These are phyloP conservation scores for Lampris megalopsis DNA, from an alignment of 2,113 vertebrate genomes.

Conservation along the genomic window DNA sequence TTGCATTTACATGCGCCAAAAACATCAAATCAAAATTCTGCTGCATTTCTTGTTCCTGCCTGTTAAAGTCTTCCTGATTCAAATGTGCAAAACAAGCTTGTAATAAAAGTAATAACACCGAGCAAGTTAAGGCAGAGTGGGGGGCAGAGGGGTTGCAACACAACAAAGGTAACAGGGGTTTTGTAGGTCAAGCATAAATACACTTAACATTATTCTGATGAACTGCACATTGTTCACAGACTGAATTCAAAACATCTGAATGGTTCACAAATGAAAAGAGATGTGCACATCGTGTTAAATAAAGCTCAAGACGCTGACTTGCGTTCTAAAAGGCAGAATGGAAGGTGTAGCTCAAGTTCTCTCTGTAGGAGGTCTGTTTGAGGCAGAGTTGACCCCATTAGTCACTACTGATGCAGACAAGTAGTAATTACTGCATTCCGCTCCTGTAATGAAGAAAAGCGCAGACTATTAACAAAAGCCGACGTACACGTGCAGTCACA, in stretches of 20 bases:
- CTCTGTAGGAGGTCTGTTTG: slow-evolving; percentile 45
- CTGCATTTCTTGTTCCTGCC: neutral
- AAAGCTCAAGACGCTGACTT: slow-evolving; percentile 6
- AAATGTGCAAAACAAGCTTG: neutral
- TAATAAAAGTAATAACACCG: neutral
- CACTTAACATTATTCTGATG: slow-evolving; percentile 14
- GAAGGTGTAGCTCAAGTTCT: slow-evolving; percentile 28
- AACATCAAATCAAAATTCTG: neutral
- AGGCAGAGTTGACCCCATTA: slow-evolving; percentile 49
- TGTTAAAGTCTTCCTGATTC: neutral
- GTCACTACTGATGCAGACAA: slow-evolving; percentile 33
- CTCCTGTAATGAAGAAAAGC: slow-evolving; percentile 27
- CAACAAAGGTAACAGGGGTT: no score
- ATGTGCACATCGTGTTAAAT: slow-evolving; percentile 11
- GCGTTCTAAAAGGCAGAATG: slow-evolving; percentile 10
- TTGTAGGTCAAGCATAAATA: slow-evolving; percentile 31
- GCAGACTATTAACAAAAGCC: slow-evolving; percentile 35
- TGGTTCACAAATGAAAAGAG: neutral
- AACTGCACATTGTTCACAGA: slow-evolving; percentile 3
- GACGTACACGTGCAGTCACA: neutral
- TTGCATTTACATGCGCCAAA: neutral
- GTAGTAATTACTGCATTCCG: slow-evolving; percentile 50
- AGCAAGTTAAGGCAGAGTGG: neutral
- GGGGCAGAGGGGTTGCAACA: neutral
- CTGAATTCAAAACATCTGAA: slow-evolving; percentile 10